Evolutionary conservation across 2,113 vertebrate genomes (phyloP).

Genomic region (Octodon degus): DNA sequence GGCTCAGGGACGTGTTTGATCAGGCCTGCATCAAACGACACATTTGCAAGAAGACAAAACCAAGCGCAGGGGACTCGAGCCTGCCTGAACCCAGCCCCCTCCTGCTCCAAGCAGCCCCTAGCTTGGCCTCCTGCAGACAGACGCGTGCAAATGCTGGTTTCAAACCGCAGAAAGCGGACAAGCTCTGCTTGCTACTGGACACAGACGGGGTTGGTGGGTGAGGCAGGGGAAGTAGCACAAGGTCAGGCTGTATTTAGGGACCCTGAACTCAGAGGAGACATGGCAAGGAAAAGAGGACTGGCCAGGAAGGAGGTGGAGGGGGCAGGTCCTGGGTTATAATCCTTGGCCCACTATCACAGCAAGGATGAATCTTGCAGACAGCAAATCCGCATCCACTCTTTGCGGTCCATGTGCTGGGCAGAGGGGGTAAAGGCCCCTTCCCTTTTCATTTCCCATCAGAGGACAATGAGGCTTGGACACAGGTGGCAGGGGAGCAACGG

Average conservation of each 20-base stretch:
- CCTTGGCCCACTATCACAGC: accelerated
- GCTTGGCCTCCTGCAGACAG: neutral
- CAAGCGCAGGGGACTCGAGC: neutral
- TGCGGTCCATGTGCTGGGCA: accelerated
- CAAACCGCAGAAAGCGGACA: neutral
- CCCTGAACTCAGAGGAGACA: neutral
- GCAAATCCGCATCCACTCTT: neutral
- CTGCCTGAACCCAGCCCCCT: neutral
- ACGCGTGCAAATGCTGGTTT: neutral
- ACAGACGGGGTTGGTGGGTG: accelerated
- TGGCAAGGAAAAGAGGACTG: neutral
- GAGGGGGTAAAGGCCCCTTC: neutral
- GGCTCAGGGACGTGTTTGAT: constrained; percentile 56
- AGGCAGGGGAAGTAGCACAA: too few relatives aligned
- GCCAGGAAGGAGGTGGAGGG: neutral
- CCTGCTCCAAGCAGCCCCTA: too few relatives aligned
- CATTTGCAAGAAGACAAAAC: constrained; percentile 55
- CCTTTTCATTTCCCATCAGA: neutral
- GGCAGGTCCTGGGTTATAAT: accelerated
- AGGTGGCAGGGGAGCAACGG: neutral
- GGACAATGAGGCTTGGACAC: neutral
- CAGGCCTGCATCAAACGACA: constrained; percentile 57
- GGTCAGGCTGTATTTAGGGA: neutral
- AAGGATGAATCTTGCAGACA: accelerated
- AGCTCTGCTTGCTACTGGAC: accelerated